phyloP scores from a whole-genome alignment of 2,113 vertebrate species.

The Holacanthus passer region DNA sequence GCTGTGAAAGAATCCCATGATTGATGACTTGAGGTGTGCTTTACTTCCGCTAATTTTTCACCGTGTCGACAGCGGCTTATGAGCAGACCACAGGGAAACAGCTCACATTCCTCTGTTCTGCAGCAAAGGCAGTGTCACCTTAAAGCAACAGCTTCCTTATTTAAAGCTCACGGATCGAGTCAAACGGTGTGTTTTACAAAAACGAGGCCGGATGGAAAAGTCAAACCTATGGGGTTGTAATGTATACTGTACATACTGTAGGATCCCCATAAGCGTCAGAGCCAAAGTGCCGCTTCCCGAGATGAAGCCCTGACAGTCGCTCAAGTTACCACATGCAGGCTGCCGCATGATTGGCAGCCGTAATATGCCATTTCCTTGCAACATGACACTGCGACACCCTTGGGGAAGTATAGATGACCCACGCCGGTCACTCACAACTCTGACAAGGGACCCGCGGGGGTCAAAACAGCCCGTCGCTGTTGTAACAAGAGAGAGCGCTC shows the following conservation, averaged over 20 bases:
- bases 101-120: constrained; percentile 33
- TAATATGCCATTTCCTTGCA: constrained; percentile 76
- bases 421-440: constrained; percentile 66
- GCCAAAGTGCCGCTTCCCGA: constrained; percentile 23
- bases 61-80: constrained; percentile 6
- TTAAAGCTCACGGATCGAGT: background rate
- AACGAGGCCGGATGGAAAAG: background rate
- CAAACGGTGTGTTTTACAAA: background rate
- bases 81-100: constrained; percentile 19
- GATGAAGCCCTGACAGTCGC: constrained; percentile 39
- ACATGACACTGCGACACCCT: constrained; percentile 71
- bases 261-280: constrained; percentile 49
- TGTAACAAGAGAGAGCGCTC: constrained; percentile 72
- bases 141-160: constrained; percentile 44
- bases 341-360: constrained; percentile 66
- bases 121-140: constrained; percentile 41
- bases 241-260: constrained; percentile 13
- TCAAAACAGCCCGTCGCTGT: constrained; percentile 41
- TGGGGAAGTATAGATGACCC: constrained; percentile 73
- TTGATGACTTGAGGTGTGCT: constrained; percentile 43
- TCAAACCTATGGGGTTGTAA: constrained; percentile 26
- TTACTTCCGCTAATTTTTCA: constrained; percentile 36
- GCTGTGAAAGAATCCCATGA: constrained; percentile 34
- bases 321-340: constrained; percentile 62
- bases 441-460: constrained; percentile 70